phyloP scores from a whole-genome alignment of 2,113 vertebrate species.

The Maccullochella peelii region DNA sequence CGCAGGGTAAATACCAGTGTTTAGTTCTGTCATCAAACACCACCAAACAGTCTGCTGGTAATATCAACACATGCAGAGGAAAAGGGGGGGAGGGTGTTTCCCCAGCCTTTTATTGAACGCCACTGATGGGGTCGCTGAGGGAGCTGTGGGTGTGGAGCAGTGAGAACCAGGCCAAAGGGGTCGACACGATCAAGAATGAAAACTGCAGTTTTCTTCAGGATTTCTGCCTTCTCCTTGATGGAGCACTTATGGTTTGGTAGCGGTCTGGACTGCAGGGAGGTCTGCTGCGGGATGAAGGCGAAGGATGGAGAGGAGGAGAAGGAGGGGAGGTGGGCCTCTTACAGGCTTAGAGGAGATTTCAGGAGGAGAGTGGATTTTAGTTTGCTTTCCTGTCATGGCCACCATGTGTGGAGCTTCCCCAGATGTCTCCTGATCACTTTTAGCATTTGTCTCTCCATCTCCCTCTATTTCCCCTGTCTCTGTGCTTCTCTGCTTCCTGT shows the following conservation, averaged over 20 bases:
- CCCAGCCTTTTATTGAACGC: slow-evolving; percentile 44
- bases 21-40: slow-evolving; percentile 78
- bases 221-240: slow-evolving; percentile 3
- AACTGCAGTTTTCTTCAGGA: slow-evolving; percentile 21
- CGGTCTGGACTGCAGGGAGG: slow-evolving; percentile 55
- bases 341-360: slow-evolving; percentile 54
- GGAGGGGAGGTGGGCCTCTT: slow-evolving; percentile 44
- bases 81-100: slow-evolving; percentile 55
- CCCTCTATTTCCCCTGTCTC: not conserved
- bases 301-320: slow-evolving; percentile 1
- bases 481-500: not conserved
- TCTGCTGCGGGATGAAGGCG: slow-evolving; percentile 45
- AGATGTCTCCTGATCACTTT: slow-evolving; percentile 47
- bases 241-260: slow-evolving; percentile 44
- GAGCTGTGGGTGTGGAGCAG: slow-evolving; percentile 18
- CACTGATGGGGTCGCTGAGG: slow-evolving; percentile 25
- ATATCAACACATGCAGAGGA: slow-evolving; percentile 69
- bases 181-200: slow-evolving; percentile 18
- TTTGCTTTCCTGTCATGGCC: slow-evolving; percentile 59
- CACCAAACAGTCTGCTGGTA: slow-evolving; percentile 75
- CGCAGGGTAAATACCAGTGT: slow-evolving; percentile 69
- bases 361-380: slow-evolving; percentile 50
- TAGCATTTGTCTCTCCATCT: not conserved
- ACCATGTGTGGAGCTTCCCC: slow-evolving; percentile 57
- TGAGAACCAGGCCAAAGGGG: slow-evolving; percentile 3